Evolutionary conservation across 2,113 vertebrate genomes (phyloP).

Genomic region (Mastomys coucha): DNA sequence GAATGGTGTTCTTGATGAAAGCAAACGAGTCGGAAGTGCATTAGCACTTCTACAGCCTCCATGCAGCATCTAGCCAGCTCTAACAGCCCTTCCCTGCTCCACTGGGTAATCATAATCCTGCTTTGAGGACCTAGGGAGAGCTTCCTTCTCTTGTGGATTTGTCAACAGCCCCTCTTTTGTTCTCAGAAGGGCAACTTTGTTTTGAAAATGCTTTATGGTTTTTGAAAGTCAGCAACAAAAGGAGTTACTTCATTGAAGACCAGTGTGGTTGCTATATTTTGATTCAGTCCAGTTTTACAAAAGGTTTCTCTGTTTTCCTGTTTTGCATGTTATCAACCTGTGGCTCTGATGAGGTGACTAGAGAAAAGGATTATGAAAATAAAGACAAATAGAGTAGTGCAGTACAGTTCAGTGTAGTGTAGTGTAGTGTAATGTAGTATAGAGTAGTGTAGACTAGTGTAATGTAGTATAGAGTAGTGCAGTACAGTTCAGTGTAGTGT

Average conservation of each 20-base stretch:
- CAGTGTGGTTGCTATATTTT: conserved; percentile 63
- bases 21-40: conserved; percentile 66
- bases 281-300: conserved; percentile 45
- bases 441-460: no score
- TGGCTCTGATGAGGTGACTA: conserved; percentile 44
- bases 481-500: no score
- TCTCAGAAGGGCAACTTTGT: conserved; percentile 71
- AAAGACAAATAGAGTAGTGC: background rate
- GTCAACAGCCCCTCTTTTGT: conserved; percentile 49
- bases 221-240: conserved; percentile 76
- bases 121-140: conserved; percentile 48
- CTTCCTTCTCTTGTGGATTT: conserved; percentile 55
- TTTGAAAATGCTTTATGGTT: conserved; percentile 63
- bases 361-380: conserved; percentile 9
- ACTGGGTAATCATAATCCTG: background rate
- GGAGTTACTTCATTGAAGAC: conserved; percentile 70
- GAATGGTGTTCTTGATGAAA: conserved; percentile 72
- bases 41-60: conserved; percentile 3
- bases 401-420: no score
- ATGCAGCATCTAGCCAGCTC: conserved; percentile 42
- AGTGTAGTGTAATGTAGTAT: no score
- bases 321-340: conserved; percentile 63
- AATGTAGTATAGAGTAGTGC: no score
- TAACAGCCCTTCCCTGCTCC: conserved; percentile 19
- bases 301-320: conserved; percentile 58